Evolutionary conservation across 1,140 invertebrate genomes (phyloP).

Genomic region (Piezodorus guildinii): DNA sequence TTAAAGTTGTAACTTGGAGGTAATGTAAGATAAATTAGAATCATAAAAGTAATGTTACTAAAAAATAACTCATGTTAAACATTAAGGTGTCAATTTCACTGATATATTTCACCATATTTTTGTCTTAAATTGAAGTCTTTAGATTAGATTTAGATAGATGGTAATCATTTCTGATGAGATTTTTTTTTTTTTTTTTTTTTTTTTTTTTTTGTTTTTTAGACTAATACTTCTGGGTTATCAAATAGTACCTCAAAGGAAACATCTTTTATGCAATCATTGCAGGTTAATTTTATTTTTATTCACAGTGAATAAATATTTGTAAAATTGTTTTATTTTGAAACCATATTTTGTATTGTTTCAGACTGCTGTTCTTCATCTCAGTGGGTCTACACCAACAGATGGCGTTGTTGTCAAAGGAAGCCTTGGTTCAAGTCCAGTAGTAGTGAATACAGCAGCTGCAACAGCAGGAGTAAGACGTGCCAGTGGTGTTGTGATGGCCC

Average conservation of each 20-base stretch:
- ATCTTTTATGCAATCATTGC: constrained; percentile 24
- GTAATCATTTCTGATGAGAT: neutral
- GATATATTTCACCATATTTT: too few species aligned
- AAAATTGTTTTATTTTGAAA: constrained; percentile 4
- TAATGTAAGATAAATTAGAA: too few species aligned
- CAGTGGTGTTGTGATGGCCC: constrained; percentile 26
- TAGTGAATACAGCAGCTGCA: constrained; percentile 21
- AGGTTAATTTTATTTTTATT: constrained; percentile 10
- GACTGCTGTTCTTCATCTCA: constrained; percentile 30
- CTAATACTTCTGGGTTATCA: constrained; percentile 18
- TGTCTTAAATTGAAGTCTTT: neutral
- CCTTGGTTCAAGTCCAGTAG: constrained; percentile 16
- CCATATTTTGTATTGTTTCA: constrained; percentile 19
- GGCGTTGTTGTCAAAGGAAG: constrained; percentile 21
- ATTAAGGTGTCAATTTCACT: too few species aligned
- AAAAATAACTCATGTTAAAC: too few species aligned
- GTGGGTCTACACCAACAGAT: constrained; percentile 25
- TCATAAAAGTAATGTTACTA: too few species aligned
- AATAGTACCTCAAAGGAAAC: constrained; percentile 22
- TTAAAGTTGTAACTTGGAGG: too few species aligned
- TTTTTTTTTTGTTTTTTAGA: constrained; percentile 20
- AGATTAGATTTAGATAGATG: neutral
- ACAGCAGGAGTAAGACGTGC: constrained; percentile 5
- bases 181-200: neutral
- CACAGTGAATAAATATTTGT: neutral